Evolutionary conservation across 2,888 invertebrate genomes (phyloP).

Genomic region (Calephelis perditalis): DNA sequence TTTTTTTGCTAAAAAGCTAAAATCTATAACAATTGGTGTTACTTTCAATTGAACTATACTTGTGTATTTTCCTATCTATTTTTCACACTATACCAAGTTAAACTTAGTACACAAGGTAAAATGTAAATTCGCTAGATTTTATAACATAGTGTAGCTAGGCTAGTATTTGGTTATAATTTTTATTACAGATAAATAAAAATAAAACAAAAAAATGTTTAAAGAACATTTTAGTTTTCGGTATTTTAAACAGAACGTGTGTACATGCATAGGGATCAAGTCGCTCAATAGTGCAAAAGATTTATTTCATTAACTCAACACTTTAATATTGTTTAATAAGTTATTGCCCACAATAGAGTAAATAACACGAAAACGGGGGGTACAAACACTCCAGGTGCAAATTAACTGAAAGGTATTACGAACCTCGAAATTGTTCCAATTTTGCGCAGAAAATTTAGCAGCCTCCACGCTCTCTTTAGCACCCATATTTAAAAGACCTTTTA

Average conservation of each 20-base stretch:
- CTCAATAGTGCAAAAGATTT: conserved; percentile 58
- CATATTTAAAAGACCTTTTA: conserved; percentile 79
- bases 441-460: conserved; percentile 88
- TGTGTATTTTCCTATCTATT: too few relatives aligned
- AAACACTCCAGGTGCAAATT: conserved; percentile 76
- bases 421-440: conserved; percentile 89
- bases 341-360: conserved; percentile 48
- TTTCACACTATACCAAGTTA: too few relatives aligned
- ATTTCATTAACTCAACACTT: conserved; percentile 42
- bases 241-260: conserved; percentile 46
- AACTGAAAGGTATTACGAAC: conserved; percentile 79
- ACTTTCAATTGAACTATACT: too few relatives aligned
- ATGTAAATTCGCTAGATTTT: too few relatives aligned
- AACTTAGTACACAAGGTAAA: too few relatives aligned
- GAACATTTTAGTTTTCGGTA: not conserved
- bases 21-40: too few relatives aligned
- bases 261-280: conserved; percentile 53
- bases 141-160: too few relatives aligned
- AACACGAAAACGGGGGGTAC: conserved; percentile 63
- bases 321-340: conserved; percentile 38
- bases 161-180: too few relatives aligned
- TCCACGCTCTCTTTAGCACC: conserved; percentile 91
- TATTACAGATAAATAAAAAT: not conserved
- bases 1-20: too few relatives aligned
- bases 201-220: not conserved